Conservation (phyloP, 1,140 invertebrate genomes). For the Apis cerana region DNA sequence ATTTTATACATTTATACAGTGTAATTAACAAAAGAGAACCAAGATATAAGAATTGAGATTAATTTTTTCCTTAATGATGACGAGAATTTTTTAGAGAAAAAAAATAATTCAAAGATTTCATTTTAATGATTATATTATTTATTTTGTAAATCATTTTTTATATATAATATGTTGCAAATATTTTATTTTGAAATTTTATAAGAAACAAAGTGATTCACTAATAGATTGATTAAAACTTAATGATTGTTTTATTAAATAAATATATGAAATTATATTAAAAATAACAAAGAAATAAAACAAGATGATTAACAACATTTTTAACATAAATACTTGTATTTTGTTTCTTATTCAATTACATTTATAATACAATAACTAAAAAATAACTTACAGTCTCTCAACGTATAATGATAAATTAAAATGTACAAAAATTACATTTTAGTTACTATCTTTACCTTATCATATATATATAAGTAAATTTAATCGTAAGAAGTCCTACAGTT, state of each 20-base stretch:
- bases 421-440: slow-evolving; percentile 11
- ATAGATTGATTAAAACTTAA: background rate
- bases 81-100: too few relatives aligned
- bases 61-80: too few relatives aligned
- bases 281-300: background rate
- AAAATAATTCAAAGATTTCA: too few relatives aligned
- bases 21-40: background rate
- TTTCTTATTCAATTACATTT: slow-evolving; percentile 19
- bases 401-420: background rate
- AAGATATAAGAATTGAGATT: background rate
- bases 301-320: slow-evolving; percentile 33
- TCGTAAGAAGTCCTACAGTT: slow-evolving; percentile 4
- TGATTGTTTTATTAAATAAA: too few relatives aligned
- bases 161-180: too few relatives aligned
- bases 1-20: background rate
- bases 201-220: too few relatives aligned
- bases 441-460: background rate
- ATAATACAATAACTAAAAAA: slow-evolving; percentile 13
- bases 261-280: background rate
- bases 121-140: too few relatives aligned
- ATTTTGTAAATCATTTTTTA: too few relatives aligned
- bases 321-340: slow-evolving; percentile 40
- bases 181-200: too few relatives aligned
- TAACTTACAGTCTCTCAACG: slow-evolving; percentile 12
- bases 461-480: slow-evolving; percentile 10